Evolutionary conservation across 2,797 vertebrate species (phyloP).

Genomic region (Anguilla anguilla): DNA sequence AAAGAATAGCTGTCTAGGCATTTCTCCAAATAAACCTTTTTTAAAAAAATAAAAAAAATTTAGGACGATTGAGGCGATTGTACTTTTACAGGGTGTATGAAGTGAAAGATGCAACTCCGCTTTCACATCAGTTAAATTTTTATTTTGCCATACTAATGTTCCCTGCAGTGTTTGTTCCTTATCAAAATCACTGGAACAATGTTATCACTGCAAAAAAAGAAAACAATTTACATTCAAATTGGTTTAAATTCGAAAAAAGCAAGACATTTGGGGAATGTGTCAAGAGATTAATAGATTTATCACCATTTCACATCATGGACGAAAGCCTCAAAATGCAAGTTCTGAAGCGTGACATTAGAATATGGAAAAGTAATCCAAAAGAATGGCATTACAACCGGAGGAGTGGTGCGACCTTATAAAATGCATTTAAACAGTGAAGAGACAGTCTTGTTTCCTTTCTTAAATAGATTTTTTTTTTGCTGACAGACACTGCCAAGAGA

Average conservation of each 20-base stretch:
- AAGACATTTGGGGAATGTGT: neutral
- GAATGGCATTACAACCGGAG: constrained; percentile 9
- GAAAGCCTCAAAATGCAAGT: neutral
- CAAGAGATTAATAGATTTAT: constrained; percentile 17
- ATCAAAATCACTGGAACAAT: constrained; percentile 5
- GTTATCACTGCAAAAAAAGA: constrained; percentile 1
- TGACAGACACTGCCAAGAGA: neutral
- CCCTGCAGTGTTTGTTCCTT: neutral
- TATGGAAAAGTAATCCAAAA: constrained; percentile 8
- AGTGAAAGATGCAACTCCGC: neutral
- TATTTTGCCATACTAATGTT: constrained; percentile 9
- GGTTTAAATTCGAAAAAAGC: neutral
- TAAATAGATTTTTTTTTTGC: neutral
- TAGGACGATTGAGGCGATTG: neutral
- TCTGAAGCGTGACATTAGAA: neutral
- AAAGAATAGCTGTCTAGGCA: constrained; percentile 2
- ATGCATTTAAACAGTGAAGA: neutral
- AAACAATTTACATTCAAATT: constrained; percentile 1
- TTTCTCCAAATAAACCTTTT: constrained; percentile 2
- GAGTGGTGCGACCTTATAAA: constrained; percentile 13
- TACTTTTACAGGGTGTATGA: neutral
- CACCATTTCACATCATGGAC: neutral
- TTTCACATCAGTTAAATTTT: neutral
- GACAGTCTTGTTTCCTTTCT: neutral
- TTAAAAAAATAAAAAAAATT: too few species aligned